Base-by-base conservation (phyloP, 2,888 invertebrate species). In the Podabrus alpinus region DNA sequence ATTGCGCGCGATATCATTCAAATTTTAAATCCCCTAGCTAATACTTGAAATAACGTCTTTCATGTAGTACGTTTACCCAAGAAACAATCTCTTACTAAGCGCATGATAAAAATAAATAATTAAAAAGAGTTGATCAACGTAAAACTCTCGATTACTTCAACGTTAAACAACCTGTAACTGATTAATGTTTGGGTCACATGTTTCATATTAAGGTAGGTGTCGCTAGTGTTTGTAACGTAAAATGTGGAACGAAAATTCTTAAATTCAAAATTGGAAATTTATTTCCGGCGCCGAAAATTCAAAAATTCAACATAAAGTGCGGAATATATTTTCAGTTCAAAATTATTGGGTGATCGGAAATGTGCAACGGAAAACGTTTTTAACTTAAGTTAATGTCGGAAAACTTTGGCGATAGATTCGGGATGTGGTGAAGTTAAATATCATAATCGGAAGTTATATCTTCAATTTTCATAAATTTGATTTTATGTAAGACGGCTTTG, bases 361-460 rank as follows among this genome's bases (percentile, higher is more conserved):
- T n/a, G 29, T 13, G 29, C 1, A 29, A 29, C 13, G 29, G 5
- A 29, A 29, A 29, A 29, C 13, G 13, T 29, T 29, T 13, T 13
- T 29, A 45, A 45, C 2, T 45, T 45, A 13, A 45, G n/a, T n/a
- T 45, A 29, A 29, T 45, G 29, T n/a, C n/a, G 45, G 45, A 45
- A 45, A 45, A 45, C n/a, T 45, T 45, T 45, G 13, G 45, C 45
- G 45, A 45, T 45, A n/a, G 45, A 45, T 45, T 45, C n/a, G 7
- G 45, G 45, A 45, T 45, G 45, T 45, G 45, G 45, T 7, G 71
- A 74, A 69, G 64, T 66, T 75, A 77, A 74, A 68, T 79, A 75
- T 69, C 69, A 73, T 79, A 80, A 79, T 80, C 77, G 79, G 75
- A 78, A 75, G 72, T 78, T 73, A 67, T 68, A 25, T 73, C 68